Conservation (phyloP, 2,797 vertebrate species). For the Amniataba percoides region DNA sequence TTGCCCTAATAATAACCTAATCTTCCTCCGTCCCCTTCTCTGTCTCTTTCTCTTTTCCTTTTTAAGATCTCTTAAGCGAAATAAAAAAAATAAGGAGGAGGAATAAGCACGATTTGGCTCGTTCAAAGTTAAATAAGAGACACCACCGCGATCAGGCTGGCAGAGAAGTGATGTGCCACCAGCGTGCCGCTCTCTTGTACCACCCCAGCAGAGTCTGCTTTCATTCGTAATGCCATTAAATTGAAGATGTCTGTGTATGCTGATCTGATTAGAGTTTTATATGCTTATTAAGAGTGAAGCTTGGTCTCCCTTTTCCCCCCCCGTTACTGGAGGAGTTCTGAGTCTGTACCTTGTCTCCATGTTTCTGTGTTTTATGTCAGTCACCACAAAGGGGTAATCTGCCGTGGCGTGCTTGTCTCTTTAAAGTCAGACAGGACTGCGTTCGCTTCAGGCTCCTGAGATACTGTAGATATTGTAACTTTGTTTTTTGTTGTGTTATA, state of each 20-base stretch:
- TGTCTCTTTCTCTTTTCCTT: not conserved
- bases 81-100: not conserved
- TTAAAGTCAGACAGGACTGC: not conserved
- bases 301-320: not conserved
- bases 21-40: conserved; percentile 9
- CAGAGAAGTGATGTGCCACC: conserved; percentile 1
- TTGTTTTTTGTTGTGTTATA: not conserved
- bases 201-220: conserved; percentile 9
- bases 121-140: conserved; percentile 20
- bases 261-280: conserved; percentile 14
- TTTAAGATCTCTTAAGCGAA: not conserved
- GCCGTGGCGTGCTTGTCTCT: not conserved
- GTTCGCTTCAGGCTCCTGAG: not conserved
- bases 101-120: conserved; percentile 3
- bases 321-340: not conserved
- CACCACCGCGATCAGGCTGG: not conserved
- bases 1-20: conserved; percentile 41
- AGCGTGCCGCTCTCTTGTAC: conserved; percentile 9
- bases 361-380: conserved; percentile 29
- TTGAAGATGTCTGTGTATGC: conserved; percentile 6
- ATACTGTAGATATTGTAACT: not conserved
- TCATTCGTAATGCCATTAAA: conserved; percentile 29
- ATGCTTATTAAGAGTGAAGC: conserved; percentile 8
- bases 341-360: not conserved
- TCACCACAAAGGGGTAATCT: conserved; percentile 15